These are phyloP conservation scores for Hyles lineata DNA, from an alignment of 2,888 invertebrate genomes.

Conservation along the genomic window DNA sequence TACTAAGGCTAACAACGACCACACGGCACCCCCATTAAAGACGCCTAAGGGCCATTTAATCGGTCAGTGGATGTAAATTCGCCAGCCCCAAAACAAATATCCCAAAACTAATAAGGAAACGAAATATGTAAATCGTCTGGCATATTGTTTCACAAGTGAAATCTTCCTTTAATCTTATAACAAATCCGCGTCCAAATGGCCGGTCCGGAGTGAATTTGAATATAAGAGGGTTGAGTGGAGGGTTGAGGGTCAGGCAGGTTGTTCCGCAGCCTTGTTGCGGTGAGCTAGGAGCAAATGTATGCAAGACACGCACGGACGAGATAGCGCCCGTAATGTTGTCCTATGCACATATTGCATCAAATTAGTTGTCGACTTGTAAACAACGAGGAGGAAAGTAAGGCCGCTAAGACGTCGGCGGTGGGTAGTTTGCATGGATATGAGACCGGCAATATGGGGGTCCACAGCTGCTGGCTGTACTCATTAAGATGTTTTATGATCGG, in stretches of 20 bases:
- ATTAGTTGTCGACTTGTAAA: conserved; percentile 85
- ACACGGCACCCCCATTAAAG: conserved; percentile 85
- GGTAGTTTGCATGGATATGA: conserved; percentile 86
- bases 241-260: conserved; percentile 80
- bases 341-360: conserved; percentile 86
- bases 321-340: conserved; percentile 83
- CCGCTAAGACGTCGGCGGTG: conserved; percentile 78
- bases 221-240: conserved; percentile 79
- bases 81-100: conserved; percentile 84
- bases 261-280: conserved; percentile 66
- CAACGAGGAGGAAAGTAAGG: conserved; percentile 80
- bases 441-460: conserved; percentile 82
- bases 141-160: conserved; percentile 86
- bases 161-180: conserved; percentile 86
- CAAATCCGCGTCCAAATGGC: conserved; percentile 86
- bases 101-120: conserved; percentile 85
- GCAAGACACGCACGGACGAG: conserved; percentile 82
- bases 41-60: conserved; percentile 85
- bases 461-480: conserved; percentile 84
- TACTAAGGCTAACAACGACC: conserved; percentile 83
- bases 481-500: conserved; percentile 86
- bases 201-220: conserved; percentile 81
- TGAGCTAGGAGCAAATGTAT: conserved; percentile 79
- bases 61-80: conserved; percentile 85
- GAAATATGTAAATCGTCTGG: conserved; percentile 85